phyloP scores from a whole-genome alignment of 1,140 invertebrate species.

The Zaprionus davidi region DNA sequence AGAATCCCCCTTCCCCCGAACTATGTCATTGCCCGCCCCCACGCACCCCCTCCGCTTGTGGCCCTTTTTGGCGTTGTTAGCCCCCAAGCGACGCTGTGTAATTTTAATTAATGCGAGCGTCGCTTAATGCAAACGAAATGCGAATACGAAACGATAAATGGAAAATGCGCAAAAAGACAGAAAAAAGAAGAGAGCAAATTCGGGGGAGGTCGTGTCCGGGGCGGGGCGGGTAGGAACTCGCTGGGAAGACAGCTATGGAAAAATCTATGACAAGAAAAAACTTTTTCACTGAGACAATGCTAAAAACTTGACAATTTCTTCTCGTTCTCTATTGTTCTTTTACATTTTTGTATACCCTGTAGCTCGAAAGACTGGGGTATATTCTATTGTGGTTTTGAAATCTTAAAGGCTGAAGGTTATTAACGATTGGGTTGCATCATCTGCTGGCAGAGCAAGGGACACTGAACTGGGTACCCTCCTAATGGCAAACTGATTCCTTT shows the following conservation, averaged over 20 bases:
- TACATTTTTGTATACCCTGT: slow-evolving; percentile 11
- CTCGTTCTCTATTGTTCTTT: slow-evolving; percentile 16
- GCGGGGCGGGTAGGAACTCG: neutral
- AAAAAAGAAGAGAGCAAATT: slow-evolving; percentile 30
- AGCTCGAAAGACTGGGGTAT: neutral
- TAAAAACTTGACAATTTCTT: slow-evolving; percentile 36
- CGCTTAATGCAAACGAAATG: slow-evolving; percentile 59
- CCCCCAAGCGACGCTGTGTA: slow-evolving; percentile 61
- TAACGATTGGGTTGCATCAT: no score
- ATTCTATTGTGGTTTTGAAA: neutral
- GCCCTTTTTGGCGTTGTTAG: slow-evolving; percentile 11
- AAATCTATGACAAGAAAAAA: slow-evolving; percentile 35
- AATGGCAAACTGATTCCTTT: no score
- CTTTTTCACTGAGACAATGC: slow-evolving; percentile 31
- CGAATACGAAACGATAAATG: slow-evolving; percentile 59
- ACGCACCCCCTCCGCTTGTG: neutral
- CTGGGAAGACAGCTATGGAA: slow-evolving; percentile 16
- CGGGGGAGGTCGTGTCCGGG: neutral
- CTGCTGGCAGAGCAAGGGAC: no score
- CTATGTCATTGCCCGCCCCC: neutral
- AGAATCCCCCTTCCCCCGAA: slow-evolving; percentile 36
- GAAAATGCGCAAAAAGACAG: slow-evolving; percentile 34
- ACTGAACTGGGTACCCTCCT: no score
- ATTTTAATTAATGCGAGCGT: slow-evolving; percentile 78
- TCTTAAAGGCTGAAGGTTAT: no score